Evolutionary conservation across 2,113 vertebrate genomes (phyloP).

Genomic region (Lota lota): DNA sequence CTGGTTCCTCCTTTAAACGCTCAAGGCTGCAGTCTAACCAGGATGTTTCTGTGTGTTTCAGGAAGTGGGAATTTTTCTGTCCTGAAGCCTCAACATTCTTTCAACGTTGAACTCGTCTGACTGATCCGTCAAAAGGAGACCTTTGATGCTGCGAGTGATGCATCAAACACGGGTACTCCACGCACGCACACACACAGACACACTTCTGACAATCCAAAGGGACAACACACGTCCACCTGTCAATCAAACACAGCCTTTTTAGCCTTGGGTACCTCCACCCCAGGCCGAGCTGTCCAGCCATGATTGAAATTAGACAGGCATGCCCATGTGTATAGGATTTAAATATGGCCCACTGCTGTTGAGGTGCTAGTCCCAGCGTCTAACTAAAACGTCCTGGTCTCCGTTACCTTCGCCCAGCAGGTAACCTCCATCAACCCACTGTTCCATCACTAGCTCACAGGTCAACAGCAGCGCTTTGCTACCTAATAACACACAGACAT

Average conservation of each 20-base stretch:
- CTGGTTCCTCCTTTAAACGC: not conserved
- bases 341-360: too few relatives aligned
- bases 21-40: not conserved
- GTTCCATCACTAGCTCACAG: slow-evolving; percentile 18
- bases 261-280: slow-evolving; percentile 26
- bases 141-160: slow-evolving; percentile 58
- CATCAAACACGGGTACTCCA: slow-evolving; percentile 28
- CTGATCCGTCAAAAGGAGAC: slow-evolving; percentile 46
- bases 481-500: slow-evolving; percentile 3
- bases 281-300: slow-evolving; percentile 43
- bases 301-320: slow-evolving; percentile 55
- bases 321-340: not conserved
- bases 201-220: slow-evolving; percentile 28
- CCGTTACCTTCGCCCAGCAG: slow-evolving; percentile 55
- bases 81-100: slow-evolving; percentile 57
- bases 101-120: slow-evolving; percentile 47
- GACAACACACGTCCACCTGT: slow-evolving; percentile 44
- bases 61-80: slow-evolving; percentile 42
- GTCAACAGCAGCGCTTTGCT: slow-evolving; percentile 17
- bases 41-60: slow-evolving; percentile 25
- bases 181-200: not conserved
- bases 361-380: slow-evolving; percentile 48
- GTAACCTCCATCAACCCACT: slow-evolving; percentile 33
- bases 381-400: slow-evolving; percentile 51
- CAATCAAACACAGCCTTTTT: slow-evolving; percentile 54